These are phyloP conservation scores for Promerops cafer DNA, from an alignment of 2,113 vertebrate species.

Conservation along the genomic window DNA sequence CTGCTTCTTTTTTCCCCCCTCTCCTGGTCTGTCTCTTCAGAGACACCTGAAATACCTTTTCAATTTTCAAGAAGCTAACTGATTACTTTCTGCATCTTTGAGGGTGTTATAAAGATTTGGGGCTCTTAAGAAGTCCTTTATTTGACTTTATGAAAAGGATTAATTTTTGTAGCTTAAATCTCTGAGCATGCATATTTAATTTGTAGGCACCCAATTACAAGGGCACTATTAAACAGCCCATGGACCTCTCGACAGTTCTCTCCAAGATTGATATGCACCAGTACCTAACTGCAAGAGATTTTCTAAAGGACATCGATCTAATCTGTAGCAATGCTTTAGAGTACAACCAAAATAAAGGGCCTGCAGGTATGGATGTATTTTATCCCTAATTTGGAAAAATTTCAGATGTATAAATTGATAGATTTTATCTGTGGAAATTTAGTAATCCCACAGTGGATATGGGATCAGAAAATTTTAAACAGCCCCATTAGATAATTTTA, in stretches of 20 bases:
- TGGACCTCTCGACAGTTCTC: conserved; percentile 89
- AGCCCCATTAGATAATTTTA: background rate
- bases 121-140: background rate
- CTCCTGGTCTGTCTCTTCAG: background rate
- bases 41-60: background rate
- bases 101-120: background rate
- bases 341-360: conserved; percentile 86
- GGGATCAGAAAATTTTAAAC: background rate
- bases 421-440: background rate
- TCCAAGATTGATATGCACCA: conserved; percentile 86
- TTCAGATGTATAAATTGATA: background rate
- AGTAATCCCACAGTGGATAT: background rate
- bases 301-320: conserved; percentile 86
- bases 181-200: background rate
- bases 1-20: background rate
- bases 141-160: background rate
- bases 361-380: conserved; percentile 73
- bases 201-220: conserved; percentile 85
- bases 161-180: background rate
- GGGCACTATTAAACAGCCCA: conserved; percentile 85
- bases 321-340: conserved; percentile 90
- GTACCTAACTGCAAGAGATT: conserved; percentile 85
- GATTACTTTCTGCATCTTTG: background rate
- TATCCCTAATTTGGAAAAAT: background rate
- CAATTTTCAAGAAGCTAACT: background rate